Evolutionary conservation across 37 sponge, comb jelly and placozoan genomes (phyloP).

Genomic region (Ianthella basta): DNA sequence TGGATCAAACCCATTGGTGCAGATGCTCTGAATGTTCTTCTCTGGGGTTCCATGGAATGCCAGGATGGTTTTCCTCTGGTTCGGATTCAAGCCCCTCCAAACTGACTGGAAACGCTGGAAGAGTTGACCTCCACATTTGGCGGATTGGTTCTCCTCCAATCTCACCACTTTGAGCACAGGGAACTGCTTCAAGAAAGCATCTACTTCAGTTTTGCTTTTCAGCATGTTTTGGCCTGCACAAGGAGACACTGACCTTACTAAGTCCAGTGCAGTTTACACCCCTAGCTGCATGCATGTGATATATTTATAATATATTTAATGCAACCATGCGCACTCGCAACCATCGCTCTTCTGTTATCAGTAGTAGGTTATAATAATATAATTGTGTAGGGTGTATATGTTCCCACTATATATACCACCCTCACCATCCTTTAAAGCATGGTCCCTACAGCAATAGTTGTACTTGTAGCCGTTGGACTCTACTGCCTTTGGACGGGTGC

Average conservation of each 20-base stretch:
- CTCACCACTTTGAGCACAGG: slow-evolving; percentile 42
- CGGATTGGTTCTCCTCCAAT: slow-evolving; percentile 69
- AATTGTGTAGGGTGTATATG: no score
- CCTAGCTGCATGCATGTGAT: no score
- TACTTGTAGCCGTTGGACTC: slow-evolving; percentile 48
- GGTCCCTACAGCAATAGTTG: slow-evolving; percentile 69
- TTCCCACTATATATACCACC: no score
- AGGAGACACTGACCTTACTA: neutral
- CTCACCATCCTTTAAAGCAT: slow-evolving; percentile 69
- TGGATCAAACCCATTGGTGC: slow-evolving; percentile 74
- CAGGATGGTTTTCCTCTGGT: slow-evolving; percentile 66
- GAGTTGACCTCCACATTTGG: slow-evolving; percentile 71
- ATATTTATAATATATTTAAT: no score
- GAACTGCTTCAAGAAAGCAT: slow-evolving; percentile 65
- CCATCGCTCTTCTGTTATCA: no score
- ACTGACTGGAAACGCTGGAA: slow-evolving; percentile 56
- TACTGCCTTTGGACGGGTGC: slow-evolving; percentile 38
- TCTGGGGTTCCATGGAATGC: slow-evolving; percentile 84
- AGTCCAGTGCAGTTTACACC: neutral
- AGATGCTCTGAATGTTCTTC: slow-evolving; percentile 70
- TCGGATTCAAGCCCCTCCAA: slow-evolving; percentile 38
- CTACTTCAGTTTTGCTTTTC: slow-evolving; percentile 46
- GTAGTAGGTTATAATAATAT: no score
- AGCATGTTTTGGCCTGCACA: slow-evolving; percentile 32
- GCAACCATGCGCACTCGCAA: no score